Percentiles rank a stretch among this genome's conserved stretches.
Evolutionary conservation across 2,888 invertebrate genomes (phyloP).

Genomic region (Anthophora plumipes): DNA sequence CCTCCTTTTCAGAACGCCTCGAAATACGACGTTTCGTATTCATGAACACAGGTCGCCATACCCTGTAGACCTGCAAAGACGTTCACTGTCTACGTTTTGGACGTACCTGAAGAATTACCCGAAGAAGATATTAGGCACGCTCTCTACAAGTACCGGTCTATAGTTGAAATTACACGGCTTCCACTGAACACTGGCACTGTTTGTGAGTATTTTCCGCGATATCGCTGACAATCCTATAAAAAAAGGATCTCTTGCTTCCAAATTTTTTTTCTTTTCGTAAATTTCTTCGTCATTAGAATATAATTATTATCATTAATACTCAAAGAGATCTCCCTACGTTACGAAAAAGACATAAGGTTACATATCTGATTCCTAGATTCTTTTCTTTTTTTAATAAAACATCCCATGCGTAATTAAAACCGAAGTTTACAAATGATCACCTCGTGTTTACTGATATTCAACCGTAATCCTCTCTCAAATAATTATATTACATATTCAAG

Average conservation of each 20-base stretch:
- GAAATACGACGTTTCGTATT: constrained; percentile 67
- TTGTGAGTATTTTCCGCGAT: constrained; percentile 73
- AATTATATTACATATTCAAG: too few species aligned
- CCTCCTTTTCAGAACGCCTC: constrained; percentile 43
- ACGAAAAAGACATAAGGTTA: too few species aligned
- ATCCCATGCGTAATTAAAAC: too few species aligned
- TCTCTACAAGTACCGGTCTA: constrained; percentile 91
- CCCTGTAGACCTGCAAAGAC: constrained; percentile 95
- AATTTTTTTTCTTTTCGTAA: too few species aligned
- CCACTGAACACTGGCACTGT: constrained; percentile 85
- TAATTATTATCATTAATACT: too few species aligned
- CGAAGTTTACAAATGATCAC: too few species aligned
- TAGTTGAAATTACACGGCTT: constrained; percentile 92
- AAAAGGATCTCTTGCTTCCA: background rate
- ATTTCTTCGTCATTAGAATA: too few species aligned
- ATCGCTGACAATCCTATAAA: background rate
- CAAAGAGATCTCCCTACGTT: too few species aligned
- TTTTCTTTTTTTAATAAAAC: too few species aligned
- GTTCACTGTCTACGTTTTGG: constrained; percentile 93
- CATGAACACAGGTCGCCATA: constrained; percentile 88
- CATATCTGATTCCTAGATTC: too few species aligned
- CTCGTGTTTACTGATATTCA: too few species aligned
- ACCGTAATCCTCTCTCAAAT: too few species aligned
- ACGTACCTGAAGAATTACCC: constrained; percentile 93
- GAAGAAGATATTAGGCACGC: constrained; percentile 93